A percentile compares a stretch with the other conserved stretches of the same genome.
phyloP scores from a whole-genome alignment of 2,797 vertebrate genomes.

The Diplodus sargus region DNA sequence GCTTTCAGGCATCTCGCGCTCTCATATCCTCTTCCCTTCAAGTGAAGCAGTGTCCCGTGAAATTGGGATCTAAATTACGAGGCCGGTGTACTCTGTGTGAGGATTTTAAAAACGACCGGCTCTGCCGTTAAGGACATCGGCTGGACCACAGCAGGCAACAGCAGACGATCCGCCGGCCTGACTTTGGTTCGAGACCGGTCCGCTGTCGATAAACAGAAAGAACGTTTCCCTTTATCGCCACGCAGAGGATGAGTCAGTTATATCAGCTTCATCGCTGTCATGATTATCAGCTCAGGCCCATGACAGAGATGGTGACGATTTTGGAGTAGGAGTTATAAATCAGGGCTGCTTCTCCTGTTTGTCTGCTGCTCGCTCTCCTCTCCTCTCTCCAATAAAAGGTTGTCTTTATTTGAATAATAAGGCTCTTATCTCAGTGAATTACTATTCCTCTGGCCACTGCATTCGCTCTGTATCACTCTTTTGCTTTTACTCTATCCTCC shows the following conservation, averaged over 20 bases:
- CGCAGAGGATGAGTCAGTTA: constrained; percentile 36
- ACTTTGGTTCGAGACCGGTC: constrained; percentile 42
- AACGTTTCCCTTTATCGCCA: constrained; percentile 50
- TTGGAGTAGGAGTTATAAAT: constrained; percentile 66
- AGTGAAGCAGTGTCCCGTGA: constrained; percentile 94
- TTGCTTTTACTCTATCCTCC: constrained; percentile 25
- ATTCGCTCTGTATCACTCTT: constrained; percentile 45
- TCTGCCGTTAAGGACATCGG: constrained; percentile 56
- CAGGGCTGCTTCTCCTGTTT: constrained; percentile 46
- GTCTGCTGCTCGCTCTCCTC: constrained; percentile 38
- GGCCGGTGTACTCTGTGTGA: constrained; percentile 74
- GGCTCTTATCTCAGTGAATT: constrained; percentile 72
- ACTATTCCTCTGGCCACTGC: constrained; percentile 55
- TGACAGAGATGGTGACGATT: constrained; percentile 69
- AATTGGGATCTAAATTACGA: constrained; percentile 93
- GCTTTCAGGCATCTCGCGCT: constrained; percentile 78
- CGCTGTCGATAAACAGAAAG: constrained; percentile 33
- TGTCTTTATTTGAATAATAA: constrained; percentile 78
- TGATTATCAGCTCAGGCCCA: constrained; percentile 55
- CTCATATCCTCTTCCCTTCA: constrained; percentile 83
- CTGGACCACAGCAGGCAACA: constrained; percentile 64
- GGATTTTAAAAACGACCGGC: constrained; percentile 72
- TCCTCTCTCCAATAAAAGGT: constrained; percentile 37
- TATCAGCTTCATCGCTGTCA: constrained; percentile 64
- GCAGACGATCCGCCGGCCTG: constrained; percentile 25